Base-by-base conservation (phyloP, 1,140 invertebrate genomes). In the Leptopilina clavipes region DNA sequence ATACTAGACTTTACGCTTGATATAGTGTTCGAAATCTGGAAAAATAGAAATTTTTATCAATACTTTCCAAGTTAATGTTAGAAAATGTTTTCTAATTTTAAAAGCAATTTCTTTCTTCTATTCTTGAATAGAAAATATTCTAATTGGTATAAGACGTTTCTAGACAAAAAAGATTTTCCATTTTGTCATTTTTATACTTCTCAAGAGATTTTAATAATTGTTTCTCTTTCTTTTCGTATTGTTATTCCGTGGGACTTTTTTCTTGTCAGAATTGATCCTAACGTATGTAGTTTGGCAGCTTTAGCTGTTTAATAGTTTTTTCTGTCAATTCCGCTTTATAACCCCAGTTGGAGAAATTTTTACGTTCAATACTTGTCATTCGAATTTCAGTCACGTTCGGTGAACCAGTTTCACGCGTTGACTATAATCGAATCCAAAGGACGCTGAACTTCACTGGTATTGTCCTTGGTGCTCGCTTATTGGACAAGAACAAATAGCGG, bases 351-450 rank as follows among this genome's bases (percentile, higher is more conserved):
- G 25, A 31, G 22, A 65, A 31, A 31, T 31, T 65, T 40, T 65
- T 31, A 65, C 25, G 59, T 65, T 65, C 25, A 37, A 37, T 22
- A 65, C 25, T 37, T 31, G 22, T 65, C 59, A 65, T 65, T 31
- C 59, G 25, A 25, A 65, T 65, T 65, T 65, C 59, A 65, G 59
- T 65, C 59, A 65, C 59, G 59, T 65, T 37, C 59, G 25, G 22
- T n/a, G 59, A 65, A 65, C 59, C 59, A 65, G 59, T 65, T 65
- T 65, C 59, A 65, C 59, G 59, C 25, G 59, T 65, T 65, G 59
- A 37, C 59, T 65, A 65, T 65, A 65, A 65, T 65, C 59, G 59
- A 65, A 65, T 65, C 59, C 25, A 65, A 65, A 65, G 59, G 59
- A 65, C 59, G 59, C 22, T 65, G 59, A 65, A 65, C 59, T 65